Evolutionary conservation across 2,888 invertebrate species (phyloP).

Genomic region (Adela reaumurella): DNA sequence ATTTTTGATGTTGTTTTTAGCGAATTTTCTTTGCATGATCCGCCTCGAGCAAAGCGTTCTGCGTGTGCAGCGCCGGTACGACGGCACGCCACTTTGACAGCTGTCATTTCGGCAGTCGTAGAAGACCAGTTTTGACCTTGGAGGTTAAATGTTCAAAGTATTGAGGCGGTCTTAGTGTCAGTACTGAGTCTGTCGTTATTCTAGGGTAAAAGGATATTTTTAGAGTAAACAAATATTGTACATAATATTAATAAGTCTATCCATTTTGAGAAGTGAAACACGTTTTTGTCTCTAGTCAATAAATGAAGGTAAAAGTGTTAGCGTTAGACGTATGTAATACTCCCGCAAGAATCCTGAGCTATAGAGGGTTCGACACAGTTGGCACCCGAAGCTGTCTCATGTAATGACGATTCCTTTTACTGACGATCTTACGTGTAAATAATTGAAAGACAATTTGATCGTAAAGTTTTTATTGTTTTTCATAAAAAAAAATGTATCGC

Average conservation of each 20-base stretch:
- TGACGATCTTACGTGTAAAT: neutral
- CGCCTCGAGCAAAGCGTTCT: no score
- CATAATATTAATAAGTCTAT: neutral
- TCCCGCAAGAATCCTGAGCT: neutral
- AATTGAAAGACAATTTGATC: neutral
- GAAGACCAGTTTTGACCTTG: no score
- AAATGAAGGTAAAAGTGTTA: neutral
- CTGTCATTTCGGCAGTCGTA: no score
- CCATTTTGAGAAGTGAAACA: neutral
- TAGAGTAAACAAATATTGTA: neutral
- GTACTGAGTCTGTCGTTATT: neutral
- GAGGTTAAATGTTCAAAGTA: no score
- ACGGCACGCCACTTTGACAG: no score
- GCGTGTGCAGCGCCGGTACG: no score
- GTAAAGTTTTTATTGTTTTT: neutral
- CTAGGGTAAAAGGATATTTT: neutral
- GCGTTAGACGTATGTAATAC: neutral
- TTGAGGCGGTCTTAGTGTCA: neutral
- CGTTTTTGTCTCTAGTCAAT: neutral
- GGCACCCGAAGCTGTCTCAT: neutral
- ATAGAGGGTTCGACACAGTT: no score
- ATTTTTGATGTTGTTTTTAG: neutral
- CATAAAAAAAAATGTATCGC: neutral
- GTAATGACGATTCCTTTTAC: neutral
- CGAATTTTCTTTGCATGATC: neutral